Percentiles rank a stretch among this genome's conserved stretches.
These are phyloP conservation scores for Tupaia chinensis DNA, from an alignment of 2,113 vertebrate genomes.

Conservation along the genomic window DNA sequence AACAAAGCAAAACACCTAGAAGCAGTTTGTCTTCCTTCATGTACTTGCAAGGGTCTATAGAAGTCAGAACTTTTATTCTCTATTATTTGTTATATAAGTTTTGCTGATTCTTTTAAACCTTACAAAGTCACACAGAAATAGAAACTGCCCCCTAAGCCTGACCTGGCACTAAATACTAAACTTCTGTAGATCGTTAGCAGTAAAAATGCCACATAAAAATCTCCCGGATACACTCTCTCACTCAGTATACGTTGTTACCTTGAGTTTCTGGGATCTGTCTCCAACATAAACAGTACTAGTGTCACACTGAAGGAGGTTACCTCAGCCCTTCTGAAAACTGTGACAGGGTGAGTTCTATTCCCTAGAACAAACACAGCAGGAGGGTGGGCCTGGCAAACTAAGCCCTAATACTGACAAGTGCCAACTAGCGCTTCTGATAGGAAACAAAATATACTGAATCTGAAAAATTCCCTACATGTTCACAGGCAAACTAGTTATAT, in stretches of 20 bases:
- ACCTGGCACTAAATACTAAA: constrained; percentile 77
- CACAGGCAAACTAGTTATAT: background rate
- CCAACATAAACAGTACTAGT: constrained; percentile 73
- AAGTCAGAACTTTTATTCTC: background rate
- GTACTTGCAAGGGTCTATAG: background rate
- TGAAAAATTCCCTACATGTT: background rate
- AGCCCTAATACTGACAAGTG: background rate
- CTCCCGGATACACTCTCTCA: constrained; percentile 60
- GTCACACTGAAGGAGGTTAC: constrained; percentile 20
- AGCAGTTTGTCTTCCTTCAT: background rate
- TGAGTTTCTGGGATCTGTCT: constrained; percentile 76
- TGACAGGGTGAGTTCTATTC: constrained; percentile 37
- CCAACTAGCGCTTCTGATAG: constrained; percentile 4
- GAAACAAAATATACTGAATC: constrained; percentile 28
- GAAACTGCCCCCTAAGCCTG: constrained; percentile 71
- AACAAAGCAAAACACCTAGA: background rate
- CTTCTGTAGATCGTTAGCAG: constrained; percentile 77
- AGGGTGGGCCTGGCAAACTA: background rate
- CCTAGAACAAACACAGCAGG: constrained; percentile 44
- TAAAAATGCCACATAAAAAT: constrained; percentile 84
- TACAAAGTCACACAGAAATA: constrained; percentile 74
- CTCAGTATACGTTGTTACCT: constrained; percentile 61
- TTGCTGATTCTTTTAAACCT: constrained; percentile 60
- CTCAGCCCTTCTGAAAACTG: constrained; percentile 50
- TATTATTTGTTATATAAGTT: constrained; percentile 44